Evolutionary conservation across 2,797 vertebrate genomes (phyloP).

Genomic region (Euphonia xanthogaster): DNA sequence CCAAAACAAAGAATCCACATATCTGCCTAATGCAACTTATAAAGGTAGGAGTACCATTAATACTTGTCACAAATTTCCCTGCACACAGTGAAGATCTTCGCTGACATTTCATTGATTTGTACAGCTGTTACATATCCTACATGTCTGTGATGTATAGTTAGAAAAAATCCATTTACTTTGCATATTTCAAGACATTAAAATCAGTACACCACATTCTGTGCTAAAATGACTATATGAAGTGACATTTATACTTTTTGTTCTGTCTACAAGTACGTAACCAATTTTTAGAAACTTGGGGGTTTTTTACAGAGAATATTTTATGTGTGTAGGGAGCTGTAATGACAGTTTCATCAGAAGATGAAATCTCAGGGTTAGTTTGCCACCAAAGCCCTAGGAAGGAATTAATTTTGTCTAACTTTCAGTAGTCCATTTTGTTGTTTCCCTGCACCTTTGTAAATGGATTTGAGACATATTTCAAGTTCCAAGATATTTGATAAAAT

Average conservation of each 20-base stretch:
- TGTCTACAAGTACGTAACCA: constrained; percentile 7
- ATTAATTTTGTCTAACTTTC: constrained; percentile 65
- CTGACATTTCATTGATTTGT: constrained; percentile 23
- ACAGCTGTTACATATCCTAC: background rate
- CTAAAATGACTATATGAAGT: background rate
- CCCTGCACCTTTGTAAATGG: constrained; percentile 9
- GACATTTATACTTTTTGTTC: constrained; percentile 18
- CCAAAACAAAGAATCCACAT: background rate
- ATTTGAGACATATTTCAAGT: constrained; percentile 50
- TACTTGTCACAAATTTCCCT: background rate
- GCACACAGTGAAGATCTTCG: background rate
- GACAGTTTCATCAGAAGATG: constrained; percentile 44
- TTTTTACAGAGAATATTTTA: constrained; percentile 56
- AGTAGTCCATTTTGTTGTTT: constrained; percentile 20
- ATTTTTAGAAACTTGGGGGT: constrained; percentile 2
- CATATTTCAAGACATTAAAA: constrained; percentile 40
- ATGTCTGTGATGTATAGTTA: background rate
- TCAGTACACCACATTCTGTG: constrained; percentile 9
- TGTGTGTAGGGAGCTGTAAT: constrained; percentile 24
- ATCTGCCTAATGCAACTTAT: background rate
- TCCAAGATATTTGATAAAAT: constrained; percentile 45
- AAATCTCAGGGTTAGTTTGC: constrained; percentile 37
- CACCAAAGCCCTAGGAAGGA: constrained; percentile 25
- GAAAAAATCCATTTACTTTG: constrained; percentile 46
- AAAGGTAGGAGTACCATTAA: background rate